Evolutionary conservation across 2,113 vertebrate genomes (phyloP).

Genomic region (Amazona guildingii): DNA sequence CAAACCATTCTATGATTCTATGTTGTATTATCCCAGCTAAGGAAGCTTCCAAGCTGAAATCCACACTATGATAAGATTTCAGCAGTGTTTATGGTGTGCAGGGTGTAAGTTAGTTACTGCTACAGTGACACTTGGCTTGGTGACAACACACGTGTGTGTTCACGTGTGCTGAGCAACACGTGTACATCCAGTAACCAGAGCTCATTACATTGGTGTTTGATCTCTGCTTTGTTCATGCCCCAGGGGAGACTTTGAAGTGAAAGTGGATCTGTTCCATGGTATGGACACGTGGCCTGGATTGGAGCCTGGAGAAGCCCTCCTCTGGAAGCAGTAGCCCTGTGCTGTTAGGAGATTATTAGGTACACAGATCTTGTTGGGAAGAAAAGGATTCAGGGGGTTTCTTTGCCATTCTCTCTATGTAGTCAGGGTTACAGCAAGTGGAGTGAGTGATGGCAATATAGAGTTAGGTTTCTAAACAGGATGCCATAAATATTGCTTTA

Average conservation of each 20-base stretch:
- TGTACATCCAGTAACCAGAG: not conserved
- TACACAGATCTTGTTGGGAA: not conserved
- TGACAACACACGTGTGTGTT: not conserved
- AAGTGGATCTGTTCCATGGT: not conserved
- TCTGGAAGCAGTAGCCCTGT: not conserved
- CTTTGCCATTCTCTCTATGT: not conserved
- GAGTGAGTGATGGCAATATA: not conserved
- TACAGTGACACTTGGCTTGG: not conserved
- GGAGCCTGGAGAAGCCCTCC: not conserved
- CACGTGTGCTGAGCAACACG: not conserved
- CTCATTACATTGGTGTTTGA: constrained; percentile 17
- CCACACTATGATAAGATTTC: not conserved
- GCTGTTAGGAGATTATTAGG: not conserved
- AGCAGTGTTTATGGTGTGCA: not conserved
- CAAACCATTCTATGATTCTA: too few species aligned
- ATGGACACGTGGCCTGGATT: not conserved
- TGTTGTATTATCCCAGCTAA: not conserved
- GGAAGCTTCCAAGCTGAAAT: not conserved
- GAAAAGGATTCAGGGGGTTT: not conserved
- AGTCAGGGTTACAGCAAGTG: not conserved
- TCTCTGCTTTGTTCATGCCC: not conserved
- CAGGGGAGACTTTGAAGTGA: not conserved
- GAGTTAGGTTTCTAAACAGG: not conserved
- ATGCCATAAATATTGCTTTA: not conserved
- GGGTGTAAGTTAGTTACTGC: not conserved